Evolutionary conservation across 2,797 vertebrate genomes (phyloP), one percentile per base, ranked within the genome.

Genomic region (Anabacerthia variegaticeps): DNA sequence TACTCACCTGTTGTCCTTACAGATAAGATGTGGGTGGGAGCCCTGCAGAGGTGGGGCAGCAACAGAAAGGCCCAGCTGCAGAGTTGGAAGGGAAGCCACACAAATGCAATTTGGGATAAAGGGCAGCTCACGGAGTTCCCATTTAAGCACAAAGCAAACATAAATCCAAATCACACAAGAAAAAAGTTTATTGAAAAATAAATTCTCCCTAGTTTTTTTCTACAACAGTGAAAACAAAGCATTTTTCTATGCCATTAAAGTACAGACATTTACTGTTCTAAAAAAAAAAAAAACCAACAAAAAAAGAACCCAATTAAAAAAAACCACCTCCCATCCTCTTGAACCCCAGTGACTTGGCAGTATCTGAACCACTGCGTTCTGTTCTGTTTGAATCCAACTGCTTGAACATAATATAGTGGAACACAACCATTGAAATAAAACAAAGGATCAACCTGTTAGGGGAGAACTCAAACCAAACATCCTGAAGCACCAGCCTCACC

Each of bases 161-260:
- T 76, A 92, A 93, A 97, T 94, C 89, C 90, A 92, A 97, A 97
- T 99, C 98, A 99, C 99, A 99, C 98, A 99, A 97, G 97, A 98
- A 98, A 97, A 97, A 98, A 96, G 98, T 99, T 99, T 99, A 99
- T 99, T 99, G 98, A 99, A 99, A 99, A 99, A 99, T 99, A 99
- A 99, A 99, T 98, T 98, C 98, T 99, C 98, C 98, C 98, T 98
- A 98, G 96, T 98, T 98, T 97, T 98, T 98, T 92, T 98, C 98
- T 98, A 98, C 98, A 97, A 97, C 97, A 97, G 94, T 97, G 96
- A 98, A 96, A 98, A 97, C 96, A 97, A 97, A 98, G 97, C 96
- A 93, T 97, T 96, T 95, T 91, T 97, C 92, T 97, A 96, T 92
- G 94, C 94, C 94, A 92, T 97, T 95, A 96, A 97, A 96, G 96